Evolutionary conservation across 2,888 invertebrate species (phyloP).

Genomic region (Spilarctia lutea): DNA sequence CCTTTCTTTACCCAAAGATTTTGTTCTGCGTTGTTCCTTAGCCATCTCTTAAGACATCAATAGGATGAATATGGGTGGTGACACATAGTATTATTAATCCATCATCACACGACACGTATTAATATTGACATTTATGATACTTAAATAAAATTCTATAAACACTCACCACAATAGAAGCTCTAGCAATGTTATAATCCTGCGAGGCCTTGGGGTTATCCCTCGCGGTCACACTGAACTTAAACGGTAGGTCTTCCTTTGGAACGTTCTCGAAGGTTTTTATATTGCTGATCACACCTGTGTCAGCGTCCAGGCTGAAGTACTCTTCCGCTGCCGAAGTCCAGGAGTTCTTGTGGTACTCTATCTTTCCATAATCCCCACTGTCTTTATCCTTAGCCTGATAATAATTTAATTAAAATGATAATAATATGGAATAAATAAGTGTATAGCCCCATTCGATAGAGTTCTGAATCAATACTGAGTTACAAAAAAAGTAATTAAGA

Average conservation of each 20-base stretch:
- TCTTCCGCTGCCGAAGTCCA: conserved; percentile 84
- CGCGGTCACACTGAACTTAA: conserved; percentile 91
- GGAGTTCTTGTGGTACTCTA: conserved; percentile 89
- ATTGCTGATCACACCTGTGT: conserved; percentile 92
- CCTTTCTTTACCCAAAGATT: too few relatives aligned
- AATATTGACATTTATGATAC: too few relatives aligned
- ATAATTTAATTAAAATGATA: not conserved
- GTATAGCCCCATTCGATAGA: not conserved
- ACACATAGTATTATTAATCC: too few relatives aligned
- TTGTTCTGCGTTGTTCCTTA: too few relatives aligned
- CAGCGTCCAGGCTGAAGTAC: conserved; percentile 91
- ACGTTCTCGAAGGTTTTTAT: conserved; percentile 90
- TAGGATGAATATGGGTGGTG: too few relatives aligned
- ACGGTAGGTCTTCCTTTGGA: conserved; percentile 88
- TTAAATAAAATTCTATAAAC: too few relatives aligned
- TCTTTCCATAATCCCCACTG: conserved; percentile 92
- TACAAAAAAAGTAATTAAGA: not conserved
- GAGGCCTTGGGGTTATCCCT: conserved; percentile 90
- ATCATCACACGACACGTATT: too few relatives aligned
- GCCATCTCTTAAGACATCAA: too few relatives aligned
- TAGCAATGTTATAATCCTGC: conserved; percentile 87
- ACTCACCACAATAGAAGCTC: conserved; percentile 89
- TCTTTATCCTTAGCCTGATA: conserved; percentile 93
- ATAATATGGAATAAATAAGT: not conserved
- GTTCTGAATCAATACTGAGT: not conserved